Conservation (phyloP, 2,113 vertebrate species). For the Atrichornis clamosus region DNA sequence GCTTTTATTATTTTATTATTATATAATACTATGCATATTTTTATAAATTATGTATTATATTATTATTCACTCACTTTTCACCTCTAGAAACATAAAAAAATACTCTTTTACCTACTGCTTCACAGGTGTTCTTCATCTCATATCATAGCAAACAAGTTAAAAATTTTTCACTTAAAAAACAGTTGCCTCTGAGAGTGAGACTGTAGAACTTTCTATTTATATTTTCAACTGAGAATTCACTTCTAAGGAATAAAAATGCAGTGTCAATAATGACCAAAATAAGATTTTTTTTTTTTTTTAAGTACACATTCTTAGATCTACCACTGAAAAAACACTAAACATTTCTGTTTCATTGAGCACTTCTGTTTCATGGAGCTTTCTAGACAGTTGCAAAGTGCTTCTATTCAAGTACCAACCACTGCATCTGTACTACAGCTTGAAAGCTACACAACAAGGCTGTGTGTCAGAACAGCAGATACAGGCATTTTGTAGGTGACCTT, state of each 20-base stretch:
- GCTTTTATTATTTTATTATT: not conserved
- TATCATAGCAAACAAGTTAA: accelerated
- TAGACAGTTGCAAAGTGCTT: not conserved
- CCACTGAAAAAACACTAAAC: not conserved
- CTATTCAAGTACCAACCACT: not conserved
- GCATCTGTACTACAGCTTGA: not conserved
- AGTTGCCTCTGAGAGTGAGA: not conserved
- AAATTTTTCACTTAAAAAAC: not conserved
- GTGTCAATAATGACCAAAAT: not conserved
- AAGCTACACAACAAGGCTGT: not conserved
- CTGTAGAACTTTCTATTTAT: not conserved
- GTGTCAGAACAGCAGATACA: not conserved
- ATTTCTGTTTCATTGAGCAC: not conserved
- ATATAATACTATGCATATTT: not conserved
- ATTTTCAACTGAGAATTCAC: not conserved
- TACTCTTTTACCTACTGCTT: not conserved
- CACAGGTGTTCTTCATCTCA: not conserved
- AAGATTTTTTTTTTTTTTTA: not conserved
- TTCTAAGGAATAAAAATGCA: not conserved
- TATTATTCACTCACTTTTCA: not conserved
- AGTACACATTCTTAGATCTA: not conserved
- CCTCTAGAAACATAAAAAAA: not conserved
- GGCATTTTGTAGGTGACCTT: not conserved
- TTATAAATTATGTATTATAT: not conserved
- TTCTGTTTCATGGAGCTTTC: not conserved